phyloP scores from a whole-genome alignment of 2,113 vertebrate genomes.

The Arvicanthis niloticus region DNA sequence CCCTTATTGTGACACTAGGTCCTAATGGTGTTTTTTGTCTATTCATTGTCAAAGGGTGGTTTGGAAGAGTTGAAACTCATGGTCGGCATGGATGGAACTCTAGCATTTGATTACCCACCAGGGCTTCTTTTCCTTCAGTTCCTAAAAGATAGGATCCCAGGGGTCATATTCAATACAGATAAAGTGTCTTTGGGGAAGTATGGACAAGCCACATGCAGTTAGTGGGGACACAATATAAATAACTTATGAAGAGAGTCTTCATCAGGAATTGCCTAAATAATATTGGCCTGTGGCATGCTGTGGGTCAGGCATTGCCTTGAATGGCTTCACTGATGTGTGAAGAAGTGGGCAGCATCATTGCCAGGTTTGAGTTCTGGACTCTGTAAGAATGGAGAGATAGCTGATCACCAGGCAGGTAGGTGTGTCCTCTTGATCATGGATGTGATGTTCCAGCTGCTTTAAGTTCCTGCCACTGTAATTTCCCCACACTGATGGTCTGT shows the following conservation, averaged over 20 bases:
- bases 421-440: too few species aligned
- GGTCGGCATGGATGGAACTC: background rate
- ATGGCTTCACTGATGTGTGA: background rate
- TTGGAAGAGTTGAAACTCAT: background rate
- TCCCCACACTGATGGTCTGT: background rate
- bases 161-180: too few species aligned
- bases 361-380: background rate
- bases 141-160: background rate
- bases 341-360: background rate
- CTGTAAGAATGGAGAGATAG: too few species aligned
- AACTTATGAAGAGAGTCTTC: background rate
- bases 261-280: background rate
- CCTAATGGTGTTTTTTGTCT: too few species aligned
- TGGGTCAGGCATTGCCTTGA: background rate
- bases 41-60: background rate
- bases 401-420: background rate
- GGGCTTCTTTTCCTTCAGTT: background rate
- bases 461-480: background rate
- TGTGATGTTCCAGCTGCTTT: background rate
- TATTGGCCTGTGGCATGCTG: background rate
- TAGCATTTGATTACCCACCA: accelerated
- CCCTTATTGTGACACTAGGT: accelerated
- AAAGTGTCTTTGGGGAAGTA: background rate
- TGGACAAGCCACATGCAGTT: background rate
- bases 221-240: background rate